phyloP scores from a whole-genome alignment of 2,113 vertebrate genomes.

The Clinocottus analis region DNA sequence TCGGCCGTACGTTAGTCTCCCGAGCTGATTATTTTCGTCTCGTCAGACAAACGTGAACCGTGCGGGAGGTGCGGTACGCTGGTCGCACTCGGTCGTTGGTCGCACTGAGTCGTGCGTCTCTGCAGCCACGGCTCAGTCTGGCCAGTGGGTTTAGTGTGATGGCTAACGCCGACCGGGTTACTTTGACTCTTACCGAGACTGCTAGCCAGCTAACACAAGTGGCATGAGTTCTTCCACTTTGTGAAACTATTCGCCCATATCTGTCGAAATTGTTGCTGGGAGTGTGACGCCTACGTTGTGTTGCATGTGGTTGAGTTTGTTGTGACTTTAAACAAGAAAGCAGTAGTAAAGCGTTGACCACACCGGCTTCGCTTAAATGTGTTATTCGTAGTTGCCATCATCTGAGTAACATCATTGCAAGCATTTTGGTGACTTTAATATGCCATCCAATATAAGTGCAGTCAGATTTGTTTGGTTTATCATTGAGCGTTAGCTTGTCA shows the following conservation, averaged over 20 bases:
- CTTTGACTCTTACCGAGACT: background rate
- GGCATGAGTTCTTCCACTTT: background rate
- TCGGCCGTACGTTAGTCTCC: background rate
- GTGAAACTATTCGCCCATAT: background rate
- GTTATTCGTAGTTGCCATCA: background rate
- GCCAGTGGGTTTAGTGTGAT: constrained; percentile 34
- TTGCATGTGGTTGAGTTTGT: constrained; percentile 41
- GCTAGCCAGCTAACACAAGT: constrained; percentile 7
- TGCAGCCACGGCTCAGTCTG: background rate
- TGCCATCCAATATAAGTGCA: too few relatives aligned
- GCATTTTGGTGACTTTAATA: background rate
- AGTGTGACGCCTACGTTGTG: background rate
- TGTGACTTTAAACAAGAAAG: constrained; percentile 39
- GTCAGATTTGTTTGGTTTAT: background rate
- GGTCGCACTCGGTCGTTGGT: background rate
- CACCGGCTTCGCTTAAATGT: background rate
- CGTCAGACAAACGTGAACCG: background rate
- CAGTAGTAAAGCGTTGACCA: background rate
- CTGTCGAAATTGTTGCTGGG: background rate
- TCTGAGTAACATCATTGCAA: background rate
- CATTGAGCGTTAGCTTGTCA: background rate
- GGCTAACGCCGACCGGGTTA: constrained; percentile 42
- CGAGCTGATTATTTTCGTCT: accelerated
- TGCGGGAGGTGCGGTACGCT: too few relatives aligned
- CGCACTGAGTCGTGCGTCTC: background rate